Evolutionary conservation across 2,888 invertebrate genomes (phyloP).

Genomic region (Dynastes tityus): DNA sequence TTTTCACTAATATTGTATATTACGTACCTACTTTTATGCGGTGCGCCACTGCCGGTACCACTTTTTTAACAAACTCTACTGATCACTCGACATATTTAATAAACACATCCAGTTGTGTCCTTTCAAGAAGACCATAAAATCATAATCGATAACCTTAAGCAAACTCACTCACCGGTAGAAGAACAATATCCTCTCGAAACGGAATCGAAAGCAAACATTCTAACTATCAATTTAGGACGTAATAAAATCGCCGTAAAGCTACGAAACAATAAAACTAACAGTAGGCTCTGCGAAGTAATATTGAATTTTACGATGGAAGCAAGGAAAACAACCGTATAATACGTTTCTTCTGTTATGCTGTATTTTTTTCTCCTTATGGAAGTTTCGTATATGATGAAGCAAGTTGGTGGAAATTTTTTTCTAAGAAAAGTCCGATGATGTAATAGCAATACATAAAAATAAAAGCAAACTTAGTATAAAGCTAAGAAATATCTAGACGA

Average conservation of each 20-base stretch:
- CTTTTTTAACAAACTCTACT: too few species aligned
- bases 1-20: too few species aligned
- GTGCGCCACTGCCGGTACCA: too few species aligned
- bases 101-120: background rate
- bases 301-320: conserved; percentile 1
- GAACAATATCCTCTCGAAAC: background rate
- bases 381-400: background rate
- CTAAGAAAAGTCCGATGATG: too few species aligned
- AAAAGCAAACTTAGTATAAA: too few species aligned
- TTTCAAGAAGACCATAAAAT: background rate
- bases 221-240: conserved; percentile 25
- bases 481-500: too few species aligned
- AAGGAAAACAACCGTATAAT: background rate
- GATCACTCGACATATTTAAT: background rate
- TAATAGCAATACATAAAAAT: too few species aligned
- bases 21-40: too few species aligned
- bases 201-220: background rate
- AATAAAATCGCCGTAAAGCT: conserved; percentile 16
- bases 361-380: background rate
- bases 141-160: background rate
- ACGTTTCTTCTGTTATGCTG: background rate
- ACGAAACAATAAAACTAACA: conserved; percentile 13
- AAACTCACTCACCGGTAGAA: background rate
- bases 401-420: background rate
- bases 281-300: background rate